These are phyloP conservation scores for Pseudomugil gertrudae DNA, from an alignment of 2,797 vertebrate genomes.

Conservation along the genomic window DNA sequence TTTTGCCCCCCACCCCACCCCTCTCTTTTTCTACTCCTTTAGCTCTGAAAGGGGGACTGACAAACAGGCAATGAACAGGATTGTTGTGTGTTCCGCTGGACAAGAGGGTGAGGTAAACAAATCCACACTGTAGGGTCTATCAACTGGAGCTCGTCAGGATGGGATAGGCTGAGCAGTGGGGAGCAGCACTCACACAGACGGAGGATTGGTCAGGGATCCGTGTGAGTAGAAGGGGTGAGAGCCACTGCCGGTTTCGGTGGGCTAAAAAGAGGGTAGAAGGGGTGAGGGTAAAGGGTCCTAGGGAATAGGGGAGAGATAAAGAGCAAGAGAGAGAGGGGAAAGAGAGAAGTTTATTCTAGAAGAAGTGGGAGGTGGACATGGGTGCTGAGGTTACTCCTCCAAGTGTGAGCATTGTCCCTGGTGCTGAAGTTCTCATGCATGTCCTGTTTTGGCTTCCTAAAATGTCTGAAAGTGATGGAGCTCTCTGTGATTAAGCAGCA, in stretches of 20 bases:
- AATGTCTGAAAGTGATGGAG: constrained; percentile 79
- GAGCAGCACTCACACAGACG: constrained; percentile 49
- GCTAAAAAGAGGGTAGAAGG: constrained; percentile 3
- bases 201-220: constrained; percentile 54
- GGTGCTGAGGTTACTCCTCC: constrained; percentile 71
- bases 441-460: constrained; percentile 64
- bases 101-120: constrained; percentile 81
- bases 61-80: constrained; percentile 83
- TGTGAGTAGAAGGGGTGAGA: constrained; percentile 43
- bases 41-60: constrained; percentile 76
- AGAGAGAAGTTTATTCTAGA: constrained; percentile 60
- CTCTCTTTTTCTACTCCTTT: constrained; percentile 61
- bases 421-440: constrained; percentile 77
- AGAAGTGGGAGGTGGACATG: constrained; percentile 65
- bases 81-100: constrained; percentile 83
- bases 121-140: constrained; percentile 68
- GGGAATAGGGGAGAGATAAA: constrained; percentile 16
- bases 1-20: constrained; percentile 45
- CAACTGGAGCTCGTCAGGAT: constrained; percentile 47
- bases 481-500: constrained; percentile 76
- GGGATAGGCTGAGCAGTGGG: constrained; percentile 64
- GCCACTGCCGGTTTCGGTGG: constrained; percentile 19
- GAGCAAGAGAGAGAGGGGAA: not conserved
- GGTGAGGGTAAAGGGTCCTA: constrained; percentile 43
- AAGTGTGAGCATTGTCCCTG: constrained; percentile 71